phyloP scores from a whole-genome alignment of 2,888 invertebrate genomes.

The Chloromyia formosa region DNA sequence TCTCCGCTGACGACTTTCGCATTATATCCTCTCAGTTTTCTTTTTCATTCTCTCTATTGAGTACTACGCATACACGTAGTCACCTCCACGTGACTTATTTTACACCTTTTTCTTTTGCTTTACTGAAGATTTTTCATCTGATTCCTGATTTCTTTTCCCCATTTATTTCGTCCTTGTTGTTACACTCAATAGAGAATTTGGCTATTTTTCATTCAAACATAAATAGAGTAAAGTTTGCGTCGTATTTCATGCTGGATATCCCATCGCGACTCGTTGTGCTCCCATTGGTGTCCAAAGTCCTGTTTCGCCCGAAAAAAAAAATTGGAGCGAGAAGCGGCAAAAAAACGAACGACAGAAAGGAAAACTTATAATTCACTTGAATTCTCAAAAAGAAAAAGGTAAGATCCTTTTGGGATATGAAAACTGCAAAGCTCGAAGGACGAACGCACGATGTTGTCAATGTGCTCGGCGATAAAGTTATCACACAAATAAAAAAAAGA shows the following conservation, averaged over 20 bases:
- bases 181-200: constrained; percentile 4
- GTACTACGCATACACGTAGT: background rate
- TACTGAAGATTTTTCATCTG: background rate
- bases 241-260: constrained; percentile 35
- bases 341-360: background rate
- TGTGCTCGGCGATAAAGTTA: background rate
- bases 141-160: background rate
- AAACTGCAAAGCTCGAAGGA: background rate
- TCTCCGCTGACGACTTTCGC: background rate
- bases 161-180: background rate
- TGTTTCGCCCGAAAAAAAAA: no score
- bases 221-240: constrained; percentile 29
- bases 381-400: background rate
- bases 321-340: no score
- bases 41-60: background rate
- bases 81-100: background rate
- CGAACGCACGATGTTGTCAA: background rate
- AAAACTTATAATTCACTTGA: constrained; percentile 27
- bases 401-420: background rate
- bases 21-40: background rate
- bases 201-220: constrained; percentile 17
- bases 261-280: constrained; percentile 14
- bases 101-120: background rate
- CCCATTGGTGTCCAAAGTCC: background rate
- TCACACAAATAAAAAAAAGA: background rate